These are phyloP conservation scores for Mungos mungo DNA, from an alignment of 2,113 vertebrate species.

Conservation along the genomic window DNA sequence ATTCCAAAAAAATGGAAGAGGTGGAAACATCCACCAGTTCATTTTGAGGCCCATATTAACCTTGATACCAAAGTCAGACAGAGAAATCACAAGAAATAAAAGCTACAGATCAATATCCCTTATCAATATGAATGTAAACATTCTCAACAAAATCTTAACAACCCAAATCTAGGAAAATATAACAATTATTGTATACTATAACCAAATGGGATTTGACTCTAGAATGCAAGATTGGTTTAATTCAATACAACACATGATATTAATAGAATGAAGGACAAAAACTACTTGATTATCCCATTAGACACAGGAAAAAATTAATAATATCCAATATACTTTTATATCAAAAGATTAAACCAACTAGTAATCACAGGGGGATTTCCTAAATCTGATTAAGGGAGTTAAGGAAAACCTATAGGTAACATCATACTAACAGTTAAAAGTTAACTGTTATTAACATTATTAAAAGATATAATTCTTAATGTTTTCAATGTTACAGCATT, in stretches of 20 bases:
- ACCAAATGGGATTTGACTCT: no score
- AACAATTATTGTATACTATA: no score
- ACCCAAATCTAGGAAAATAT: no score
- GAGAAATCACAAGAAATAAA: no score
- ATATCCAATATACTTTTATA: background rate
- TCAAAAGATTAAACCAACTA: background rate
- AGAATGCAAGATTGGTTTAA: background rate
- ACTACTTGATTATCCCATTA: background rate
- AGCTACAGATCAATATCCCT: no score
- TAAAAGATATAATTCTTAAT: background rate
- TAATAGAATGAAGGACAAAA: background rate
- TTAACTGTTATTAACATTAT: background rate
- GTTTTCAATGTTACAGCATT: background rate
- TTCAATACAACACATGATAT: background rate
- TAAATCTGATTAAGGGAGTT: background rate
- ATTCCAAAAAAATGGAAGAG: no score
- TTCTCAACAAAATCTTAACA: no score
- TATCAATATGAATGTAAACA: no score
- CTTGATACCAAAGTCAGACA: no score
- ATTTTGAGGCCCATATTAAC: no score
- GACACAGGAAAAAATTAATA: background rate
- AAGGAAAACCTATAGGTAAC: background rate
- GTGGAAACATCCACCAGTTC: no score
- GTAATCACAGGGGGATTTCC: background rate
- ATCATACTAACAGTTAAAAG: background rate